Evolutionary conservation across 2,113 vertebrate genomes (phyloP), one percentile per base, ranked within the genome.

Genomic region (Neomonachus schauinslandi): DNA sequence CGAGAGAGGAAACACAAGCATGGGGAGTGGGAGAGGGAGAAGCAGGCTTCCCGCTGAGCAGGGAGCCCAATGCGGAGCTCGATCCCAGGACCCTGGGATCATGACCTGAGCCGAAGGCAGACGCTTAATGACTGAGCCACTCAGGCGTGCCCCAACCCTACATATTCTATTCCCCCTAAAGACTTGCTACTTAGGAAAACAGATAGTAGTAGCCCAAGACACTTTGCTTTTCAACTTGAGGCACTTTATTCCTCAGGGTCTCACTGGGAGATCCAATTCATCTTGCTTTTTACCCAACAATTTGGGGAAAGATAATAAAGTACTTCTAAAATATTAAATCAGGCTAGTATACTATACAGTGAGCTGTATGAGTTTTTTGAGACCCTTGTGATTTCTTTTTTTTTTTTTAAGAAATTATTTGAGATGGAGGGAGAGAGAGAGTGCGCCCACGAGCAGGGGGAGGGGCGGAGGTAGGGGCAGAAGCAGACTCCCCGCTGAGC

Each of bases 301-400:
- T 53, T 95, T 84, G 61, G 18, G 69, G 14, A 57, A 90, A 55
- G 39, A 74, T 21, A 96, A 83, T 1, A 85, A 42, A 81, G 42
- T 15, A 53, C 1, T 16, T 55, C 55, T 24, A 72, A 89, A 69
- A 57, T 42, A 46, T 13, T 18, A 46, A 76, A 65, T 67, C 59
- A 61, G 59, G 13, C 71, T 85, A 65, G 0, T 36, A 36, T 19
- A 46, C 19, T 4, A 49, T 1, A 57, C 24, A 18, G 28, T 46
- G 61, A 77, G 79, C 55, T 61, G 13, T 10, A 15, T 0, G 11
- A 65, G 8, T 19, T 33, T 81, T 51, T 93, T 59, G 77, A 93
- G 57, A 80, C 22, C n/a, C 8, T 46, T 2, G 12, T 5, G 15
- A 69, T 39, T 77, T 57, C 42, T 57, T 15, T 65, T 67, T n/a